Conservation (phyloP, 2,888 invertebrate species). For the Zootermopsis nevadensis region DNA sequence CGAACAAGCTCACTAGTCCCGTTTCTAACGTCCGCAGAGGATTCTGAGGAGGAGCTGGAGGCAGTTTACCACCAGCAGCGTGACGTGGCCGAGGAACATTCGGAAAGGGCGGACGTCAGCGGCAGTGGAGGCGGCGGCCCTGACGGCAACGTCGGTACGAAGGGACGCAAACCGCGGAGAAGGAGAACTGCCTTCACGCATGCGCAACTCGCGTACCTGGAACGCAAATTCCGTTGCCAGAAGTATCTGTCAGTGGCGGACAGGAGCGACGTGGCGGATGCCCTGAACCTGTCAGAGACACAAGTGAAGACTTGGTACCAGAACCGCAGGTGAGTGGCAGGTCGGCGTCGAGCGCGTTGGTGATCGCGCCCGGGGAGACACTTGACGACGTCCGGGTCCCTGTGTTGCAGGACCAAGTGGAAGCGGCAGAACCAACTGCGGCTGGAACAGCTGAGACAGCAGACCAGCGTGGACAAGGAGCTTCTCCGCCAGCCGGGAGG, state of each 20-base stretch:
- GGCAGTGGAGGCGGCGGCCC: conserved; percentile 60
- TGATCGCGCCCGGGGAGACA: too few relatives aligned
- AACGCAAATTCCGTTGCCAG: conserved; percentile 92
- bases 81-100: background rate
- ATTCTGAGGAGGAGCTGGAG: conserved; percentile 20
- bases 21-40: background rate
- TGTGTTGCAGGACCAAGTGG: conserved; percentile 64
- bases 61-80: background rate
- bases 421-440: conserved; percentile 80
- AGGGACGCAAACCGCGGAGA: conserved; percentile 78
- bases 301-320: conserved; percentile 98
- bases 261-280: conserved; percentile 91
- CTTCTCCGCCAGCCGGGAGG: conserved; percentile 60
- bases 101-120: background rate
- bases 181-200: conserved; percentile 94
- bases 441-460: conserved; percentile 85
- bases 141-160: conserved; percentile 58
- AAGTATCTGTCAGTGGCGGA: conserved; percentile 95
- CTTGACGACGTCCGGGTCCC: background rate
- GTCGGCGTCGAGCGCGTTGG: background rate
- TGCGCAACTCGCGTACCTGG: conserved; percentile 90
- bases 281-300: conserved; percentile 89
- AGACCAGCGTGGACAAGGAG: conserved; percentile 82
- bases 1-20: too few relatives aligned
- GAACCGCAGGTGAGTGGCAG: conserved; percentile 76